Conservation (phyloP, 2,113 vertebrate genomes). For the Eubucco bourcierii region DNA sequence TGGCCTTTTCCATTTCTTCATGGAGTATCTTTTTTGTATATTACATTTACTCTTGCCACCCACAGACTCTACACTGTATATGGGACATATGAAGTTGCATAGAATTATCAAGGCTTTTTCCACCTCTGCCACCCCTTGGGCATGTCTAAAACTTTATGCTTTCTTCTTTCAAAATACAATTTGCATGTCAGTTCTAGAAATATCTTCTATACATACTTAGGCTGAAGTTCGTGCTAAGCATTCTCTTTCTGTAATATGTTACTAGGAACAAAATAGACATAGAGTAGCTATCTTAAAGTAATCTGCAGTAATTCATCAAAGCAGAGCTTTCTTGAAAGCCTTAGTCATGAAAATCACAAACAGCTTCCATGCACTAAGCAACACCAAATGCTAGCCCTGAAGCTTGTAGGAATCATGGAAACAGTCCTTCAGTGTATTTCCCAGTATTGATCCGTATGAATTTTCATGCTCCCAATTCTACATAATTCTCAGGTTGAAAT, state of each 20-base stretch:
- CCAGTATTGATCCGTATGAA: slow-evolving; percentile 23
- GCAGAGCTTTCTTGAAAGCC: background rate
- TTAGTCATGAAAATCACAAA: slow-evolving; percentile 41
- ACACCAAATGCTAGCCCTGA: slow-evolving; percentile 43
- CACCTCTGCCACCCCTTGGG: fast-evolving
- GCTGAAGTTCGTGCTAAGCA: background rate
- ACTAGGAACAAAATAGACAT: background rate
- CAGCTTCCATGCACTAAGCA: slow-evolving; percentile 29
- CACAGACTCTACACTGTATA: background rate
- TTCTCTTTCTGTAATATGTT: background rate
- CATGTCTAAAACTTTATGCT: background rate
- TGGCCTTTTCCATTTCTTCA: background rate
- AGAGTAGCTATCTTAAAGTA: background rate
- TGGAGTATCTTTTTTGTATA: background rate
- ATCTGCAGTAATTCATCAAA: slow-evolving; percentile 3
- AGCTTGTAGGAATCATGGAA: slow-evolving; percentile 36
- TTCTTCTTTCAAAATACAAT: background rate
- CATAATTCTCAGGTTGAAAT: slow-evolving; percentile 41
- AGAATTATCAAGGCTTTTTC: background rate
- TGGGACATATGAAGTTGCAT: background rate
- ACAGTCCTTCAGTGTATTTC: slow-evolving; percentile 12
- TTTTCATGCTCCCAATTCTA: slow-evolving; percentile 27
- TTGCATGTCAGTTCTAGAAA: background rate
- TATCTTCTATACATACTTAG: background rate
- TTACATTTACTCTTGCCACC: background rate